These are phyloP conservation scores for Ephestia elutella DNA, from an alignment of 1,140 invertebrate genomes.

Conservation along the genomic window DNA sequence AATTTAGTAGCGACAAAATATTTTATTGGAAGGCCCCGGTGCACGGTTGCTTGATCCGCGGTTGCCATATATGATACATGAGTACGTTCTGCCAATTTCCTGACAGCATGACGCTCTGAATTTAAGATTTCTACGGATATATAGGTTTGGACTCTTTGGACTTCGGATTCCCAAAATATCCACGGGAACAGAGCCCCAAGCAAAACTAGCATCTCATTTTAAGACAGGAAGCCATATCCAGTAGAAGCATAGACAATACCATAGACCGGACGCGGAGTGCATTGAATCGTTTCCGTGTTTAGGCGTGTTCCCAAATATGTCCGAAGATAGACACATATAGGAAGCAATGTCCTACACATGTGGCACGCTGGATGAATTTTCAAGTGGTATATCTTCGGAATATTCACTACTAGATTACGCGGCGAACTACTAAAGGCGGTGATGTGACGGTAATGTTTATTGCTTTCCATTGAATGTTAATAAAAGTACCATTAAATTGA, in stretches of 20 bases:
- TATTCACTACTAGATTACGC: neutral
- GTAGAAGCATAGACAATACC: neutral
- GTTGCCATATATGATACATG: neutral
- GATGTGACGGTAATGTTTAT: too few relatives aligned
- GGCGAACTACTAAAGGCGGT: neutral
- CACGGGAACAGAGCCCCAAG: too few relatives aligned
- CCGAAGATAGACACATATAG: neutral
- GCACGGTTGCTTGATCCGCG: neutral
- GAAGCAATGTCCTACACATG: neutral
- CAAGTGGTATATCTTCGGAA: neutral
- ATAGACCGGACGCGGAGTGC: slow-evolving; percentile 2
- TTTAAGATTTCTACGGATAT: neutral
- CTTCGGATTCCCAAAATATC: too few relatives aligned
- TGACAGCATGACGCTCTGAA: neutral
- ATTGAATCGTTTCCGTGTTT: slow-evolving; percentile 1
- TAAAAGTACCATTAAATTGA: too few relatives aligned
- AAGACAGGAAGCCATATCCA: neutral
- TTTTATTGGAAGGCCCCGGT: neutral
- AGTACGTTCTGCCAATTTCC: neutral
- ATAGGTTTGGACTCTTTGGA: too few relatives aligned
- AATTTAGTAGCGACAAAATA: neutral
- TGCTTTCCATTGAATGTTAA: too few relatives aligned
- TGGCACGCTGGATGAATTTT: neutral
- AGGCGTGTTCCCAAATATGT: neutral
- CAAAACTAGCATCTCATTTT: neutral